Base-by-base conservation (phyloP, 1,140 invertebrate species). In the Anoplolepis gracilipes region DNA sequence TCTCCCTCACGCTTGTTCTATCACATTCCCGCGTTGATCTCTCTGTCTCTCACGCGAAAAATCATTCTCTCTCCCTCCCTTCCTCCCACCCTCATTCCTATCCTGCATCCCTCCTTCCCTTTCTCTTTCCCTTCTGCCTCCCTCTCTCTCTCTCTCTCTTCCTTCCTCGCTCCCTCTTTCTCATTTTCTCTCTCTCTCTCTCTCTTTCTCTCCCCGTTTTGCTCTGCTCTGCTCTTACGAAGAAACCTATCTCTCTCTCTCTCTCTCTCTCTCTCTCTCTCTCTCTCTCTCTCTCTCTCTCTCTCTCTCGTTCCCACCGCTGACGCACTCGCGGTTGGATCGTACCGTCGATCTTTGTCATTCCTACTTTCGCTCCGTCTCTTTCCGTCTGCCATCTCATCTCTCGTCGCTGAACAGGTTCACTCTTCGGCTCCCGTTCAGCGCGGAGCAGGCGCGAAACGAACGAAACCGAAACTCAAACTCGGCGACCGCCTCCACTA, bases 381-480 rank as follows among this genome's bases (percentile, higher is more conserved):
- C 64, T 36, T 46, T 46, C 67, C 61, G 59, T 30, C 25, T 84
- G 13, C 8, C 46, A 8, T 49, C 46, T 49, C 46, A 49, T 49
- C 46, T 49, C 25, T 67, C 78, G 61, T 75, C 36, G 67, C 61
- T 82, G 78, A 82, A 82, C 78, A 82, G 67, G 78, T 82, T 88
- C 87, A 78, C 88, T 90, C 89, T 13, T 90, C 82, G 77, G 73
- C 86, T 87, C 81, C 85, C 88, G 88, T 87, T 85, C 79, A 57
- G 59, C 84, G 69, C 70, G 69, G 87, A 91, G 90, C 87, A 88
- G 82, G 90, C 90, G 90, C 84, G 88, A 87, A 87, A 89, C 88
- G 88, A 92, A 92, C 90, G 92, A 92, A 92, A 92, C 88, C 88
- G 91, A 92, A 92, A 92, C 91, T 90, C 91, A 85, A 86, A 78